Percentiles rank a stretch among this genome's conserved stretches.
These are phyloP conservation scores for Euspilapteryx auroguttella DNA, from an alignment of 2,888 invertebrate genomes.

Conservation along the genomic window DNA sequence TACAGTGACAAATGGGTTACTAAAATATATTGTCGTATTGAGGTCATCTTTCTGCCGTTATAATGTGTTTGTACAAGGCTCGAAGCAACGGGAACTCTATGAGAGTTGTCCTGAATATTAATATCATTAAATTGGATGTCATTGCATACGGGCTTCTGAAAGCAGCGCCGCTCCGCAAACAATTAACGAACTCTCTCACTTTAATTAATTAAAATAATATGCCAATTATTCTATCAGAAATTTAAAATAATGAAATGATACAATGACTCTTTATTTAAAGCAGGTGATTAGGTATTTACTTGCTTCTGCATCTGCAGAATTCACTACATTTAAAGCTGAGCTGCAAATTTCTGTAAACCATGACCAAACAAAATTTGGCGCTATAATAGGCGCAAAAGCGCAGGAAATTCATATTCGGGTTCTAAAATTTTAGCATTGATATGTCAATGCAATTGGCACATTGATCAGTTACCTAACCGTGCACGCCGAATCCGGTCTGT, in stretches of 20 bases:
- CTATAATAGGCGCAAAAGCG: no score
- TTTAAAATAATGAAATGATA: conserved; percentile 11
- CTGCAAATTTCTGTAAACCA: no score
- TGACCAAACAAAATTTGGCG: no score
- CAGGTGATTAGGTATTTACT: no score
- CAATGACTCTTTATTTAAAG: no score
- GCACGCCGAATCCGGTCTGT: neutral
- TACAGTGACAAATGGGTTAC: no score
- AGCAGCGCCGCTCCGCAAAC: neutral
- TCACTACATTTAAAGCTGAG: no score
- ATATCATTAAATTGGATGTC: conserved; percentile 11
- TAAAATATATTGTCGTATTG: conserved; percentile 15
- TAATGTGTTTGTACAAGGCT: conserved; percentile 29
- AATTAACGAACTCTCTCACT: conserved; percentile 9
- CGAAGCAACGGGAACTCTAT: conserved; percentile 23
- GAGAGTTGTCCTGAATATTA: conserved; percentile 38
- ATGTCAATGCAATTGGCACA: conserved; percentile 4
- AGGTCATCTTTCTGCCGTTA: conserved; percentile 17
- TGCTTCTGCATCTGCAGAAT: no score
- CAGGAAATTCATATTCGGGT: neutral
- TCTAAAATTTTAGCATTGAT: neutral
- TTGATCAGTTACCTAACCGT: conserved; percentile 4
- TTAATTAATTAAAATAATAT: conserved; percentile 18
- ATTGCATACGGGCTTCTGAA: conserved; percentile 5
- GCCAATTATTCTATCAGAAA: conserved; percentile 17